A percentile compares a stretch with the other conserved stretches of the same genome.
These are phyloP conservation scores for Nyctereutes procyonoides DNA, from an alignment of 2,113 vertebrate genomes.

Conservation along the genomic window DNA sequence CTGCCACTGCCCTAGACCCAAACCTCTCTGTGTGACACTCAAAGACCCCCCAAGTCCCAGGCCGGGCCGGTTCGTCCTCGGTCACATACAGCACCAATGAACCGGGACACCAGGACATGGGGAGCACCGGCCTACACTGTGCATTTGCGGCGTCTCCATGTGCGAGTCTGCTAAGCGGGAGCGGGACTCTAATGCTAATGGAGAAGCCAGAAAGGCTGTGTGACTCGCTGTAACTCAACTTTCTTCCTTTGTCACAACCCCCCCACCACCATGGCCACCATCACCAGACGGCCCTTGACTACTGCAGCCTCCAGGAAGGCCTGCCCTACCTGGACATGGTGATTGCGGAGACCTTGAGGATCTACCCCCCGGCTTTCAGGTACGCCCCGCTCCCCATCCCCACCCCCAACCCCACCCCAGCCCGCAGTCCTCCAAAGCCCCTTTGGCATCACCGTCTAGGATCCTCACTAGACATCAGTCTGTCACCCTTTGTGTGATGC, in stretches of 20 bases:
- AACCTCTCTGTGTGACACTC: neutral
- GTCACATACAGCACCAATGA: rapidly evolving
- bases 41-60: neutral
- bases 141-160: neutral
- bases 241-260: neutral
- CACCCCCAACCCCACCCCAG: rapidly evolving
- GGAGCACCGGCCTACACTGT: rapidly evolving
- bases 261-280: neutral
- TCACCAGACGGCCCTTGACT: constrained; percentile 88
- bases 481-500: neutral
- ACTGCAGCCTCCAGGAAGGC: constrained; percentile 89
- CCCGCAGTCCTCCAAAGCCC: neutral
- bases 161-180: neutral
- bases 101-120: rapidly evolving
- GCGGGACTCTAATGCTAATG: neutral
- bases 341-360: constrained; percentile 92
- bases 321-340: constrained; percentile 97
- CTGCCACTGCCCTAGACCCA: rapidly evolving
- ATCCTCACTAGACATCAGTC: neutral
- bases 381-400: constrained; percentile 43
- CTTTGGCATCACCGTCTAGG: neutral
- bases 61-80: neutral
- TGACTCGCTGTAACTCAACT: neutral
- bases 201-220: neutral
- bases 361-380: constrained; percentile 97